These are phyloP conservation scores for Nannospalax galili DNA, from an alignment of 2,113 vertebrate species.

Conservation along the genomic window DNA sequence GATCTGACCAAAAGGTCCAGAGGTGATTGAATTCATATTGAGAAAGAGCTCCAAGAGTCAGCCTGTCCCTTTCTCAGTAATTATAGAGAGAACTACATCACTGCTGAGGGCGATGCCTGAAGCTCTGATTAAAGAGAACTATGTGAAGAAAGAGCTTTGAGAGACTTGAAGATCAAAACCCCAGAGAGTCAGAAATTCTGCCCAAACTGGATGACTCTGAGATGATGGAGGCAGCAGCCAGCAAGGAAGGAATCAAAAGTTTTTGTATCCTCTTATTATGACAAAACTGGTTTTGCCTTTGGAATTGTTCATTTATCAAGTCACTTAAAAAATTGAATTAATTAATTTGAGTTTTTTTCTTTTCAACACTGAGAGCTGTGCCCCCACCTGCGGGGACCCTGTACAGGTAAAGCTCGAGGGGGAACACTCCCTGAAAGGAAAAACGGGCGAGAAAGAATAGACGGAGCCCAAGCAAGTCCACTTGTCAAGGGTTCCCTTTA, in stretches of 20 bases:
- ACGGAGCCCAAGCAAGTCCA: too few relatives aligned
- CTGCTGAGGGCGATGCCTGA: neutral
- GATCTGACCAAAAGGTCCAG: neutral
- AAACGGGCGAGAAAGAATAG: too few relatives aligned
- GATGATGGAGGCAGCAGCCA: neutral
- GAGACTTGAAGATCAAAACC: slow-evolving; percentile 12
- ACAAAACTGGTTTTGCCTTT: neutral
- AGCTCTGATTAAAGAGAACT: neutral
- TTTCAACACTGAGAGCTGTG: neutral
- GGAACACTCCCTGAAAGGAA: too few relatives aligned
- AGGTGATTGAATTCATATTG: neutral
- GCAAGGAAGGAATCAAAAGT: neutral
- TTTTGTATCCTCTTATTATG: neutral
- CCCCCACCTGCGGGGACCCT: too few relatives aligned
- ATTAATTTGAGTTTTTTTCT: neutral
- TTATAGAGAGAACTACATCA: neutral
- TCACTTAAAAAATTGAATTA: neutral
- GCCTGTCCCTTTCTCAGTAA: neutral
- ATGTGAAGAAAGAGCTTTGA: neutral
- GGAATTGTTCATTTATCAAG: neutral
- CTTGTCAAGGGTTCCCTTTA: too few relatives aligned
- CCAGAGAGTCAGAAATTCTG: neutral
- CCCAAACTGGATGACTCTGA: neutral
- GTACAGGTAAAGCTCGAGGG: too few relatives aligned
- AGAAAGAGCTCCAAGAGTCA: neutral